A percentile compares a stretch with the other conserved stretches of the same genome.
Evolutionary conservation across 2,888 invertebrate species (phyloP).

Genomic region (Mythimna loreyi): DNA sequence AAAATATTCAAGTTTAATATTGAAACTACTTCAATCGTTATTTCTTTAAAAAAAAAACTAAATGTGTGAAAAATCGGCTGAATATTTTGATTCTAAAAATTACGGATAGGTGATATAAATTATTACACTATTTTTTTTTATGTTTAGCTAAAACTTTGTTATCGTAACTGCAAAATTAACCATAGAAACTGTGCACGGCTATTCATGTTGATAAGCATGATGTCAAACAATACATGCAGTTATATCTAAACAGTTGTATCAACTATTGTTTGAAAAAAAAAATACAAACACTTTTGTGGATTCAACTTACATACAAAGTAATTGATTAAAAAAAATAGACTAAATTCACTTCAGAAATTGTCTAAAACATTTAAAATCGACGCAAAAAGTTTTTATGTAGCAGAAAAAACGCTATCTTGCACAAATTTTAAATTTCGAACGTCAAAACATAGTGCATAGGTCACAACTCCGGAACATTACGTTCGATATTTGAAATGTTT

Average conservation of each 20-base stretch:
- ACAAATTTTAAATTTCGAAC: constrained; percentile 15
- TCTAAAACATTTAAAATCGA: neutral
- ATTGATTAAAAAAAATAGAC: neutral
- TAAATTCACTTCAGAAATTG: neutral
- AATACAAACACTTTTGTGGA: constrained; percentile 21
- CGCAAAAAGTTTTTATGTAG: constrained; percentile 14
- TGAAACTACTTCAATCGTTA: neutral
- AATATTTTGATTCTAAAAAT: neutral
- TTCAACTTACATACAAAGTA: constrained; percentile 2
- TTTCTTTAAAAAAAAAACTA: neutral
- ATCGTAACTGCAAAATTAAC: neutral
- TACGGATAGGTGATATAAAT: neutral
- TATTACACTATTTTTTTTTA: neutral
- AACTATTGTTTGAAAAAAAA: neutral
- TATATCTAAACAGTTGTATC: neutral
- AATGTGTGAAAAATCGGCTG: neutral
- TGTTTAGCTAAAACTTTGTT: neutral
- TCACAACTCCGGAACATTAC: neutral
- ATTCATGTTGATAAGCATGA: neutral
- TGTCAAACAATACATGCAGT: neutral
- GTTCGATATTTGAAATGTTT: neutral
- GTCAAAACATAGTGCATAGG: constrained; percentile 7
- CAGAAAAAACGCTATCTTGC: constrained; percentile 18
- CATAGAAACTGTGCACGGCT: constrained; percentile 31
- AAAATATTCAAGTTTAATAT: neutral